Evolutionary conservation across 2,113 vertebrate genomes (phyloP).

Genomic region (Carassius carassius): DNA sequence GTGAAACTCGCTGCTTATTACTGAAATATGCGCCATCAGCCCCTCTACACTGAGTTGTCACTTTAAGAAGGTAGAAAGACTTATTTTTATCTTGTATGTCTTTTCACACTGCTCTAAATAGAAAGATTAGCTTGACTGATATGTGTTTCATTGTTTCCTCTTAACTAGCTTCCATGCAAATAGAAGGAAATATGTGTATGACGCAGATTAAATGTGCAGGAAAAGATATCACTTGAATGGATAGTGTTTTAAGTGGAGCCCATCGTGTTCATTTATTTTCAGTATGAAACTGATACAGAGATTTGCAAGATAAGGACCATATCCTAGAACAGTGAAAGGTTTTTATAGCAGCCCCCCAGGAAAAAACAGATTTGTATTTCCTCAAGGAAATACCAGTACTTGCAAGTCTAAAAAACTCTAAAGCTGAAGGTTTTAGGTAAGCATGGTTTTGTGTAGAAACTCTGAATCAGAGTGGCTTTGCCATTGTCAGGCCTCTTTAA

Average conservation of each 20-base stretch:
- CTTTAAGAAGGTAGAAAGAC: too few species aligned
- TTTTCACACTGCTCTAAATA: too few species aligned
- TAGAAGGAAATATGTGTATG: neutral
- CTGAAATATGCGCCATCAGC: too few species aligned
- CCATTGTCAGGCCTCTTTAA: neutral
- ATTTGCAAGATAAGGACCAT: neutral
- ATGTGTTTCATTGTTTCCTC: too few species aligned
- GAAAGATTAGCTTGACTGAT: too few species aligned
- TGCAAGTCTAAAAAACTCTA: neutral
- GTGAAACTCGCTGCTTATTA: too few species aligned
- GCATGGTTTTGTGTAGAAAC: neutral
- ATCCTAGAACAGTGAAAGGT: neutral
- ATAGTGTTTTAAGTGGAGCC: neutral
- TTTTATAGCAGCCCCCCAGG: neutral
- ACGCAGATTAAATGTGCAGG: neutral
- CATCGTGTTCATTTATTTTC: neutral
- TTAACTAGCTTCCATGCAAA: neutral
- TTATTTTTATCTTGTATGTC: too few species aligned
- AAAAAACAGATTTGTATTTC: conserved; percentile 7
- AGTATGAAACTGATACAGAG: neutral
- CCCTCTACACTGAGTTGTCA: too few species aligned
- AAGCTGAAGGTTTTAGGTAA: neutral
- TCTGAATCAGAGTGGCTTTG: neutral
- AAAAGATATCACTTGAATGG: neutral
- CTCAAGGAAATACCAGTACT: neutral